phyloP scores from a whole-genome alignment of 2,797 vertebrate species.

The Caiman crocodilus region DNA sequence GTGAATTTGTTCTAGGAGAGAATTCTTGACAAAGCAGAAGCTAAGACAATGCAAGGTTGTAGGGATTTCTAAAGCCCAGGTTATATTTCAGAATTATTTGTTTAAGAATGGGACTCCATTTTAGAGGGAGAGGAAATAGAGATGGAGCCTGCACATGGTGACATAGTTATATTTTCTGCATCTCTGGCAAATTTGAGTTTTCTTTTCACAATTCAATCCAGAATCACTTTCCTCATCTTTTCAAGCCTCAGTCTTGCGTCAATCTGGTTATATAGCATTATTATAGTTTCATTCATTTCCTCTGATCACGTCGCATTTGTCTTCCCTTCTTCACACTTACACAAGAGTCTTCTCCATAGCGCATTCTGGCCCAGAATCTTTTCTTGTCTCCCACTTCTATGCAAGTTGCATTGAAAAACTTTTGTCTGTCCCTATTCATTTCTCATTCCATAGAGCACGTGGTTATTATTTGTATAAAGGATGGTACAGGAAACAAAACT shows the following conservation, averaged over 20 bases:
- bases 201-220: not conserved
- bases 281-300: not conserved
- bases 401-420: not conserved
- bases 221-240: not conserved
- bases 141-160: not conserved
- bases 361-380: not conserved
- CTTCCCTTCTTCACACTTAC: not conserved
- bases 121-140: not conserved
- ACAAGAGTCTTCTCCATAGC: not conserved
- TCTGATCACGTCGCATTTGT: not conserved
- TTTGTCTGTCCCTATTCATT: accelerated
- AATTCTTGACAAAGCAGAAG: not conserved
- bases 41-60: accelerated
- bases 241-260: not conserved
- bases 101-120: not conserved
- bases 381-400: not conserved
- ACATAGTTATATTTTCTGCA: not conserved
- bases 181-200: not conserved
- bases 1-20: not conserved
- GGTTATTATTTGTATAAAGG: accelerated
- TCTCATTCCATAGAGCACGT: accelerated
- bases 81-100: not conserved
- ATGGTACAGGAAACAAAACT: not conserved
- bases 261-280: accelerated
- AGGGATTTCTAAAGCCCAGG: not conserved